Base-by-base conservation (phyloP, 2,797 vertebrate species). In the Octomys mimax region DNA sequence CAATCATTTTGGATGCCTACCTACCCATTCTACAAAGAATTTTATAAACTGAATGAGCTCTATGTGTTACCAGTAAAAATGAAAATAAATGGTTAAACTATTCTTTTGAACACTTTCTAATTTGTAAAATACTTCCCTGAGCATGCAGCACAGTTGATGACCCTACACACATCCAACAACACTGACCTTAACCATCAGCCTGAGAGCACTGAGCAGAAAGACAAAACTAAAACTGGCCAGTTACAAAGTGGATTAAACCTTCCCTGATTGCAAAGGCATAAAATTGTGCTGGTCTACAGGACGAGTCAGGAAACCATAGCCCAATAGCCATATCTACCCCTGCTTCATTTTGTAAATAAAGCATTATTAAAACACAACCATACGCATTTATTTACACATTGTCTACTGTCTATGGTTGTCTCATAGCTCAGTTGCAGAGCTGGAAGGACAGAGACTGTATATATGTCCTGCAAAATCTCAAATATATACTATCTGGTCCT, bases 61-160 rank as follows among this genome's bases (percentile, higher is more conserved):
- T 46, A 4, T 33, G 13, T 87, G 46, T 61, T 82, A 42, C 79
- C 59, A 85, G 39, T 66, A 82, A 68, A 39, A 78, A 39, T 59
- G 52, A 78, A 71, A 68, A 39, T 7, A 52, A 81, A 77, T 88
- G 54, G 18, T 80, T 36, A 59, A 85, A 36, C 49, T 68, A 10
- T 64, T 81, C 71, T 94, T 95, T 62, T 18, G 36, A 81, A 64
- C 84, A 64, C 31, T 71, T 94, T 91, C 79, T 78, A 36, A 16
- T 71, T 46, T 79, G 36, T 70, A 49, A 81, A 71, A 57, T 42
- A 22, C 28, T 71, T 28, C 9, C 26, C 46, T 46, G 81, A 52
- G 61, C 66, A 54, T 70, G 22, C 26, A 70, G 61, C 89, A 64
- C 18, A 77, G 28, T 71, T 52, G 16, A 57, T 71, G 21, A 59